Base-by-base conservation (phyloP, 2,888 invertebrate species). In the Meiosimyza decipiens region DNA sequence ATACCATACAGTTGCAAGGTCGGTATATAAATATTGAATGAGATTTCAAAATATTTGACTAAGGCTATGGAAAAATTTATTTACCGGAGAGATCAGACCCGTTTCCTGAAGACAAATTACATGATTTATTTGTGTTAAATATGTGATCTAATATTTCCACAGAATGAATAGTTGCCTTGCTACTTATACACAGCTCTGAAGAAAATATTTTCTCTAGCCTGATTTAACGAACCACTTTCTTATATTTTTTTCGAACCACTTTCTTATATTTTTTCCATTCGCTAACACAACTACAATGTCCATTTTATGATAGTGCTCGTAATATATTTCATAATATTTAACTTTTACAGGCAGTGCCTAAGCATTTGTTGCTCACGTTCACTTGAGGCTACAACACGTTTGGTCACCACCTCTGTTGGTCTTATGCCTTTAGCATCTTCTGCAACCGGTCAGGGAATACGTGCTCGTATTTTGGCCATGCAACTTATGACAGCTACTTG, bases 401-500 rank as follows among this genome's bases (percentile, higher is more conserved):
- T 96, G 79, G 93, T 94, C 18, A 89, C 91, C 13, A 93, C 94
- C 13, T 92, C 94, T 7, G 93, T 94, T 18, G 95, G 95, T 9
- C 90, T 96, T 13, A 93, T 95, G 87, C 94, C 95, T 0, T 88
- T 95, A 47, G 94, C 95, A 6, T 94, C 94, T 15, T 94, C 95
- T 86, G 94, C 95, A 82, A 95, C 96, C 89, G 95, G 95, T 68
- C 94, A 95, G 75, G 94, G 95, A 74, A 95, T 95, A 83, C 93
- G 95, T 80, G 93, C 94, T 16, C 90, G 96, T 79, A 92, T 95
- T 66, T 89, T 96, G 75, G 94, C 96, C 12, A 88, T 97, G 73
- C 95, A 97, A 94, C 89, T 97, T 60, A 89, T 97, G 78, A 94
- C 95, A 64, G 92, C 93, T 83, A 92, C 94, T 18, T 95, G 96